A percentile compares a stretch with the other conserved stretches of the same genome.
Evolutionary conservation across 2,888 invertebrate species (phyloP).

Genomic region (Hemistola chrysoprasaria): DNA sequence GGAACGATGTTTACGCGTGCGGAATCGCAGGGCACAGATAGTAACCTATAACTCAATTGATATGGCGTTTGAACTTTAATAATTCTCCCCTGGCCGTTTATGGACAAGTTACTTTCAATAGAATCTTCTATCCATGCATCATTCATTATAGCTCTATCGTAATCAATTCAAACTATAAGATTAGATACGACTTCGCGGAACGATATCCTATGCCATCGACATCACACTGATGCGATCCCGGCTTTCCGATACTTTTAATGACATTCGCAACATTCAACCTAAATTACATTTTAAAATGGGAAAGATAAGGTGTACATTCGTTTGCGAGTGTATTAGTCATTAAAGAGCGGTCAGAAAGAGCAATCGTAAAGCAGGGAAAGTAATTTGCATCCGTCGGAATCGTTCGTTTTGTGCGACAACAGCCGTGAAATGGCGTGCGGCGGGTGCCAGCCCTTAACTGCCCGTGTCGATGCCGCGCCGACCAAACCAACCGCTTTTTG

Average conservation of each 20-base stretch:
- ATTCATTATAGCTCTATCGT: slow-evolving; percentile 6
- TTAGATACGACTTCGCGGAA: slow-evolving; percentile 37
- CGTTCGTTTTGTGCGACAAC: slow-evolving; percentile 52
- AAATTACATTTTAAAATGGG: no score
- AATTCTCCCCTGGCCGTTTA: no score
- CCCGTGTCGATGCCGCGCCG: no score
- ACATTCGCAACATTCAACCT: slow-evolving; percentile 16
- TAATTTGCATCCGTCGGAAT: slow-evolving; percentile 66
- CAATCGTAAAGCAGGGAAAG: slow-evolving; percentile 69
- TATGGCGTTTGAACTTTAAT: no score
- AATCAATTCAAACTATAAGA: slow-evolving; percentile 31
- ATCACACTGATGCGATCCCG: slow-evolving; percentile 30
- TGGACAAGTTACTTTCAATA: no score
- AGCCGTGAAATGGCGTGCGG: slow-evolving; percentile 73
- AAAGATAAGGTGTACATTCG: slow-evolving; percentile 36
- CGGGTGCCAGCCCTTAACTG: slow-evolving; percentile 34
- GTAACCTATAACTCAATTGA: no score
- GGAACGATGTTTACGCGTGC: no score
- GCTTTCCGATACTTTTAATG: slow-evolving; percentile 33
- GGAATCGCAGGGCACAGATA: no score
- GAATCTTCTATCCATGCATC: slow-evolving; percentile 1
- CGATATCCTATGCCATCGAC: slow-evolving; percentile 12
- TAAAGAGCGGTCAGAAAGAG: slow-evolving; percentile 46
- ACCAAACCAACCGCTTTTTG: slow-evolving; percentile 7
- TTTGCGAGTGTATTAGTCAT: slow-evolving; percentile 34